Evolutionary conservation across 2,888 invertebrate genomes (phyloP).

Genomic region (Hermaeophaga mercurialis): DNA sequence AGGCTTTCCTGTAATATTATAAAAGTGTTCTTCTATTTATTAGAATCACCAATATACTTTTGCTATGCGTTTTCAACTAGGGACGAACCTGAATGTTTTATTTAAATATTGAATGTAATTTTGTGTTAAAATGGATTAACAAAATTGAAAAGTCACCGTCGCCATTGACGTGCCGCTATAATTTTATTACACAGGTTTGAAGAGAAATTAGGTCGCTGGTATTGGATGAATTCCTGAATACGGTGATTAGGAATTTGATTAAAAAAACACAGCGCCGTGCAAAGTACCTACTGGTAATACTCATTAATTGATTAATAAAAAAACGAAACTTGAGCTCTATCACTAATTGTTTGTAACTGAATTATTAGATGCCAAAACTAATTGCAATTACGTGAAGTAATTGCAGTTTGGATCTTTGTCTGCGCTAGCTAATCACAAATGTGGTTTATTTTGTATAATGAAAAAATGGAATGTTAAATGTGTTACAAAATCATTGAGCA

Average conservation of each 20-base stretch:
- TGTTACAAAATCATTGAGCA: no score
- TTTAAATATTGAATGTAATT: no score
- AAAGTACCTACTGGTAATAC: not conserved
- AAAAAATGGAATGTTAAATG: no score
- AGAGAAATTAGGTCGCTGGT: not conserved
- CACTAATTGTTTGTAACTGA: not conserved
- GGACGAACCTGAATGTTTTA: no score
- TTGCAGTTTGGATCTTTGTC: no score
- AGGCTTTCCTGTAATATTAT: constrained; percentile 66
- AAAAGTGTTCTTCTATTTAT: no score
- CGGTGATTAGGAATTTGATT: constrained; percentile 4
- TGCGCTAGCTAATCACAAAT: not conserved
- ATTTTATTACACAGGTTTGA: constrained; percentile 1
- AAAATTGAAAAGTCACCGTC: no score
- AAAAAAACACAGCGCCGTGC: not conserved
- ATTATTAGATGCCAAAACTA: not conserved
- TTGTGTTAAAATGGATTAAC: no score
- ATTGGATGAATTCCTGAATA: not conserved
- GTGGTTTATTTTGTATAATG: no score
- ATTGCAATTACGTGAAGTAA: not conserved
- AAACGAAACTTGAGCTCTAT: not conserved
- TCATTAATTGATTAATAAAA: not conserved
- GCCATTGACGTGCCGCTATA: not conserved
- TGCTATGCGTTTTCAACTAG: no score
- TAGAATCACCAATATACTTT: no score